These are phyloP conservation scores for Entomyzon cyanotis DNA, from an alignment of 2,113 vertebrate species.

Conservation along the genomic window DNA sequence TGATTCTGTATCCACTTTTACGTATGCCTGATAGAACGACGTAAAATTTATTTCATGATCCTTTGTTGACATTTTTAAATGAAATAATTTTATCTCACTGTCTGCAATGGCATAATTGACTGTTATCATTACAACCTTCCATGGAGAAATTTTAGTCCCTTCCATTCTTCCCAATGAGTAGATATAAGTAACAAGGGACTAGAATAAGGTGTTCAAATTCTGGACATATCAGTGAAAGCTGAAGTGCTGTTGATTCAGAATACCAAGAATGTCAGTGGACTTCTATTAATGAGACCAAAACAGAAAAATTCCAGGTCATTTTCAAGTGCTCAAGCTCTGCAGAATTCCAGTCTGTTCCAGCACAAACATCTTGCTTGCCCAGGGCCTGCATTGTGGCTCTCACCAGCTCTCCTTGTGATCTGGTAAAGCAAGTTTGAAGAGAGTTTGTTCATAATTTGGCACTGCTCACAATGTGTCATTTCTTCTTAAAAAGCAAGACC, in stretches of 20 bases:
- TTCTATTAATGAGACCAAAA: background rate
- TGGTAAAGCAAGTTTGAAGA: background rate
- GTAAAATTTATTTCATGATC: background rate
- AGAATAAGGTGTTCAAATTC: background rate
- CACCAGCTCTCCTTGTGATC: background rate
- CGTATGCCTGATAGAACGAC: background rate
- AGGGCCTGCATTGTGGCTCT: background rate
- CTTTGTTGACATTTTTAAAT: background rate
- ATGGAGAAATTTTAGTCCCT: background rate
- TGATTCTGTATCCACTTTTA: background rate
- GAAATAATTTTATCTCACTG: background rate
- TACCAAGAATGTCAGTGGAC: background rate
- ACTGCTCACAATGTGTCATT: background rate
- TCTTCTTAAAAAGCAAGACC: background rate
- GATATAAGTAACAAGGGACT: background rate
- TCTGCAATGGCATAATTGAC: background rate
- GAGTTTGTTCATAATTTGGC: background rate
- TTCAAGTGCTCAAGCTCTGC: background rate
- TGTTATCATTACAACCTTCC: background rate
- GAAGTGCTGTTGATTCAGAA: background rate
- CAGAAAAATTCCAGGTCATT: background rate
- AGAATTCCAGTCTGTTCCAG: background rate
- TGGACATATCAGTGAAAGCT: background rate
- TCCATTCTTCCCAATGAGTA: background rate
- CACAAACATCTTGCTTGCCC: background rate